These are phyloP conservation scores for Numenius arquata DNA, from an alignment of 2,113 vertebrate genomes.

Conservation along the genomic window DNA sequence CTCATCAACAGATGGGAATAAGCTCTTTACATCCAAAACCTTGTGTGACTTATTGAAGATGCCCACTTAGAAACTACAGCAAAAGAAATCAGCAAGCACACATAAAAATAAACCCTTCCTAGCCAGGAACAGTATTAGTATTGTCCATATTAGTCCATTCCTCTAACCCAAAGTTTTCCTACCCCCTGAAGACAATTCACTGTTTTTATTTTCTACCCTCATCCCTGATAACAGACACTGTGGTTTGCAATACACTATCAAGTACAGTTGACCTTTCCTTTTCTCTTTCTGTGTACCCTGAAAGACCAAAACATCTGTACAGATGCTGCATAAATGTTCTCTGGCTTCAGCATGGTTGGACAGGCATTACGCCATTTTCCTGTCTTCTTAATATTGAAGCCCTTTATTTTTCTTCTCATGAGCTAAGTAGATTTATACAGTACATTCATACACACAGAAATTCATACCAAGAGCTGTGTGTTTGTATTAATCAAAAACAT, in stretches of 20 bases:
- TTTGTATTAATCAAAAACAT: slow-evolving; percentile 47
- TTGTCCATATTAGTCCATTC: neutral
- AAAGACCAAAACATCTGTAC: neutral
- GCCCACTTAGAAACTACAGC: neutral
- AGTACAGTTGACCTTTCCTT: neutral
- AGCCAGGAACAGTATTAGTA: neutral
- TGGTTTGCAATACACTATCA: neutral
- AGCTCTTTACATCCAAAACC: neutral
- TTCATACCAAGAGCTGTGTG: neutral
- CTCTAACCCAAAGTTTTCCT: neutral
- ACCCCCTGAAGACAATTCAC: neutral
- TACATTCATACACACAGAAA: neutral
- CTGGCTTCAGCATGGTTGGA: neutral
- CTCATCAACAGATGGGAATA: neutral
- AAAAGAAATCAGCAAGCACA: neutral
- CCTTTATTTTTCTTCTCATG: neutral
- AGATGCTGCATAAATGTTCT: neutral
- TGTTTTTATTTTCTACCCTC: neutral
- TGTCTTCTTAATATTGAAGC: neutral
- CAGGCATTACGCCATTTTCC: neutral
- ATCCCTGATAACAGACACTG: neutral
- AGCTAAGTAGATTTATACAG: neutral
- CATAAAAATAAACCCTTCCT: neutral
- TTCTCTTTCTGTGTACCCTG: neutral
- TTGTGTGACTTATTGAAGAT: neutral